Evolutionary conservation across 1,140 invertebrate genomes (phyloP).

Genomic region (Agrilus planipennis): DNA sequence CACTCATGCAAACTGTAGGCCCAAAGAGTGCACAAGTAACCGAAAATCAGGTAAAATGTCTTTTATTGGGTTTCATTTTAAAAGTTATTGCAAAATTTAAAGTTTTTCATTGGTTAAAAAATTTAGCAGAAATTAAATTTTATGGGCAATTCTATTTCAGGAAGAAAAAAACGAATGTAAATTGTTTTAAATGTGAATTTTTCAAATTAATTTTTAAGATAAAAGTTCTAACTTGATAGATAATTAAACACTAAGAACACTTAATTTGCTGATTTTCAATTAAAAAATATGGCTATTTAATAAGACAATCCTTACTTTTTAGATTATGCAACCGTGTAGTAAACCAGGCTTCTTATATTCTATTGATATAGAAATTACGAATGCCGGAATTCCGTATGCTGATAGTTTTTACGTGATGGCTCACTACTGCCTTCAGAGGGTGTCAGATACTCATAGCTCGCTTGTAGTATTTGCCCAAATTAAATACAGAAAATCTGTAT

Average conservation of each 20-base stretch:
- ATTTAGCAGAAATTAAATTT: no score
- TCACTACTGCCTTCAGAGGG: slow-evolving; percentile 74
- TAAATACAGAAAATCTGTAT: slow-evolving; percentile 81
- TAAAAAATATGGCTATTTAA: no score
- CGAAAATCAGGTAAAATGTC: slow-evolving; percentile 73
- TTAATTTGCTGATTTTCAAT: no score
- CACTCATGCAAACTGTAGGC: slow-evolving; percentile 70
- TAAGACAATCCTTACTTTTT: no score
- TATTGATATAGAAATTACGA: slow-evolving; percentile 72
- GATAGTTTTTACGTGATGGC: slow-evolving; percentile 79
- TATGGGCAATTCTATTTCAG: no score
- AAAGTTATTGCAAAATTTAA: no score
- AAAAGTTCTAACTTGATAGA: no score
- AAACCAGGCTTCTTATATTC: slow-evolving; percentile 75
- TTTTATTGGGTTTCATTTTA: no score
- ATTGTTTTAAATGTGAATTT: no score
- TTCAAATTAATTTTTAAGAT: neutral
- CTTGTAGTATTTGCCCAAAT: slow-evolving; percentile 58
- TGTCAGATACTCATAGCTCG: slow-evolving; percentile 38
- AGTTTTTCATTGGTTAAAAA: no score
- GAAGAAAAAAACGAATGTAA: no score
- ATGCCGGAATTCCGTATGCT: slow-evolving; percentile 82
- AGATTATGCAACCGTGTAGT: slow-evolving; percentile 76
- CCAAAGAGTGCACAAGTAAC: slow-evolving; percentile 77
- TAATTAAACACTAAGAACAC: no score